Conservation (phyloP, 2,113 vertebrate genomes). For the Spilogale gracilis region DNA sequence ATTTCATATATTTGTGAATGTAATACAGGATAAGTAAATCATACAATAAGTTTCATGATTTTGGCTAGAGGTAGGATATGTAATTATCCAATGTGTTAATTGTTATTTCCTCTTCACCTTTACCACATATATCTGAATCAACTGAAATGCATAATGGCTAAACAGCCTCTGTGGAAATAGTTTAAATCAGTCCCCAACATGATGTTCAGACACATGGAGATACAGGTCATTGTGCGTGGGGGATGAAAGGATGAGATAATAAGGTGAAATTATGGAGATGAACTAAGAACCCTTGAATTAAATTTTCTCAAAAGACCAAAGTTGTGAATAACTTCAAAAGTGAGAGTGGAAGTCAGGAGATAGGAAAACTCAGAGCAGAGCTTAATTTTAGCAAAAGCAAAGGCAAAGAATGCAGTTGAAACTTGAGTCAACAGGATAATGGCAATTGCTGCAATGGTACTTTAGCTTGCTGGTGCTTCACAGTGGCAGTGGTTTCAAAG, state of each 20-base stretch:
- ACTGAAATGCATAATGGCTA: background rate
- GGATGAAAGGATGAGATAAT: rapidly evolving
- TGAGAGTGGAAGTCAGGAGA: background rate
- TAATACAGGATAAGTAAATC: background rate
- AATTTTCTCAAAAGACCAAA: background rate
- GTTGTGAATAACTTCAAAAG: background rate
- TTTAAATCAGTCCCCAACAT: background rate
- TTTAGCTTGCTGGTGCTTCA: background rate
- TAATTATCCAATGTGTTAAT: background rate
- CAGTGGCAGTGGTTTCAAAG: background rate
- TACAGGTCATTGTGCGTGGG: rapidly evolving
- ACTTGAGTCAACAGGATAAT: background rate
- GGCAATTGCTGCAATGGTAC: rapidly evolving
- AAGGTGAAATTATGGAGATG: background rate
- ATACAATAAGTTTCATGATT: background rate
- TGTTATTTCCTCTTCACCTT: background rate
- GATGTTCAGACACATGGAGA: background rate
- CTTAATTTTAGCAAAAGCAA: background rate
- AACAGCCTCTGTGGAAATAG: background rate
- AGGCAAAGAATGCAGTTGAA: background rate
- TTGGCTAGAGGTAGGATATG: background rate
- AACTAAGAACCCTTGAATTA: background rate
- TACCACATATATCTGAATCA: background rate
- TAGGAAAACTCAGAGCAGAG: background rate
- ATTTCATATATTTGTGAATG: background rate